phyloP scores from a whole-genome alignment of 2,113 vertebrate species.

The Anguilla japonica region DNA sequence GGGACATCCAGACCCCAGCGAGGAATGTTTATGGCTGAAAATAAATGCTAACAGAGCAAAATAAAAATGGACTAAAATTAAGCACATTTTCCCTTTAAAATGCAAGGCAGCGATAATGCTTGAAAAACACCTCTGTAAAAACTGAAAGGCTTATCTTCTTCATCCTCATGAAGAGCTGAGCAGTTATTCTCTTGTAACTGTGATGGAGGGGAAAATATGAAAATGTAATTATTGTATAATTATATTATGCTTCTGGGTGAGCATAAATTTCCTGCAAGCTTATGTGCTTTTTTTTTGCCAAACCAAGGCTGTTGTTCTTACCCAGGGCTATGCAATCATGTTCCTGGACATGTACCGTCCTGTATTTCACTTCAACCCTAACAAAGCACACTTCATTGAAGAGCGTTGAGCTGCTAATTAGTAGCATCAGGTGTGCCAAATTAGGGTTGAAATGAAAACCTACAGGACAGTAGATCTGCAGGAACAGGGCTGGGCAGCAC shows the following conservation, averaged over 20 bases:
- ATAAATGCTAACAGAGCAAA: not conserved
- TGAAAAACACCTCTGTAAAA: not conserved
- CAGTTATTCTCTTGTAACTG: not conserved
- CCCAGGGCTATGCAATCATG: too few relatives aligned
- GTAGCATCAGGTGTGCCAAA: too few relatives aligned
- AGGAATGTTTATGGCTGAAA: not conserved
- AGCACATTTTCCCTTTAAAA: not conserved
- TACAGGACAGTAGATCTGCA: too few relatives aligned
- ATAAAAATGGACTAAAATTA: not conserved
- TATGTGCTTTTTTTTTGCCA: not conserved
- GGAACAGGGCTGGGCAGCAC: too few relatives aligned
- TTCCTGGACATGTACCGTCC: too few relatives aligned
- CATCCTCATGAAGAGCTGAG: not conserved
- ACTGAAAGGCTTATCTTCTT: not conserved
- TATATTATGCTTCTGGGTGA: conserved; percentile 9
- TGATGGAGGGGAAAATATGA: conserved; percentile 5
- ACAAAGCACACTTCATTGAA: too few relatives aligned
- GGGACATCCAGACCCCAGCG: not conserved
- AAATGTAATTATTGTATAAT: conserved; percentile 26
- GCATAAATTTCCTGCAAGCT: conserved; percentile 1
- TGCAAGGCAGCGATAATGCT: not conserved
- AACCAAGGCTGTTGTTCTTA: not conserved
- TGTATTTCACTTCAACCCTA: too few relatives aligned
- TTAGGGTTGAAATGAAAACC: too few relatives aligned
- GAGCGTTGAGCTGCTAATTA: too few relatives aligned